Evolutionary conservation across 2,797 vertebrate genomes (phyloP), one percentile per base, ranked within the genome.

Genomic region (Cyprinella venusta): DNA sequence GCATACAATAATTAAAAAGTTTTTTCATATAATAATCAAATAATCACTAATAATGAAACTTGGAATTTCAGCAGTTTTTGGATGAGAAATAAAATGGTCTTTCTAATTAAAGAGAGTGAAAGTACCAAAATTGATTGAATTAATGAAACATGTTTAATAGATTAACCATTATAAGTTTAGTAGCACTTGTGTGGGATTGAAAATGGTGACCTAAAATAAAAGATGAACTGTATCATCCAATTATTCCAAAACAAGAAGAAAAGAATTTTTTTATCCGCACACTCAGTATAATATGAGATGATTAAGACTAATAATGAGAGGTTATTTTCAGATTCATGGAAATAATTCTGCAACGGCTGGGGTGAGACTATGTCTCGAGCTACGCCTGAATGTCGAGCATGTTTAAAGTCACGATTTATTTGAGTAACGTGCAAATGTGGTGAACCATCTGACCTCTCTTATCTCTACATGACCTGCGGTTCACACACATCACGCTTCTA

Each of bases 341-440:
- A 76, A 85, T 87, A 81, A 75, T 88, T 83, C 75, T 78, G 72
- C 76, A 13, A 67, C 64, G 45, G 75, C 80, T 86, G 50, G 64
- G 69, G 68, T 70, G 42, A 79, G 78, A 70, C 42, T 9, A 69
- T 59, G 61, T 79, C 79, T 75, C 76, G 72, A 42, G 56, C 48
- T 18, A n/a, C 3, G 42, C 24, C 81, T 76, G 65, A 76, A 67
- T 26, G 54, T 74, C 26, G 72, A 70, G 42, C 86, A 76, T 84
- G 79, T 77, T 77, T 82, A 83, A 87, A 85, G 76, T 81, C 21
- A 45, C 72, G 72, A 86, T 85, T 87, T 86, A 86, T 76, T 86
- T 84, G 80, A 69, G 38, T 71, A 72, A 56, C 40, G 40, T 76
- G 72, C 76, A 85, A 82, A 78, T 82, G 78, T 50, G 85, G 33